Evolutionary conservation across 2,113 vertebrate genomes (phyloP), one percentile per base, ranked within the genome.

Genomic region (Zingel zingel): DNA sequence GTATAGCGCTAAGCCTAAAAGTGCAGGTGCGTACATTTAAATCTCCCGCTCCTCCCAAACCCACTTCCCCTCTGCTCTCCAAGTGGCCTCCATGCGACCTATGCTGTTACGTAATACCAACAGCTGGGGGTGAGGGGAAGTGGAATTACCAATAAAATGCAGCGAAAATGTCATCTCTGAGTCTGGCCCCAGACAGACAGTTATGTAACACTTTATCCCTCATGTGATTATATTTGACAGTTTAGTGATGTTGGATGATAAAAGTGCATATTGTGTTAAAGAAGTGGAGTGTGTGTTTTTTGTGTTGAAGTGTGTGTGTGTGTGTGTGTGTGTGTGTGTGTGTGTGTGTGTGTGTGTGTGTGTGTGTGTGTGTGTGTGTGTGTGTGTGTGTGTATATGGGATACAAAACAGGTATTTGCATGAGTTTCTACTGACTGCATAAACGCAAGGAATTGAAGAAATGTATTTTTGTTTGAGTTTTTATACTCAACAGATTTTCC

Each of bases 201-300:
- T 74, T 61, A 74, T 50, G 25, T 11, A 74, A 74, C 57, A 74
- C 18, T 61, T 74, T 13, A 74, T 61, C 45, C 45, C 19, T 45
- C 27, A 51, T 50, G 6, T 36, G 57, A 62, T 62, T 48, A 61
- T 12, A 61, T 59, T 62, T 50, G 43, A 68, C 3, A 39, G 54
- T 65, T 58, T 50, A 33, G 53, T 57, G 39, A 65, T 30, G 19
- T 25, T 3, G 10, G 18, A 58, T 58, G 18, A 36, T 5, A 2
- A 62, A 39, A 63, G 61, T 63, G 33, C 4, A 11, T n/a, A 23
- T 11, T n/a, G 58, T 54, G 48, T n/a, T 14, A 3, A 15, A 48
- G 14, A 45, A 16, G 7, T 25, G 23, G 23, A 18, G 48, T 68
- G 65, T 51, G 25, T 30, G 39, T 36, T 36, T 13, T n/a, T 5